Conservation (phyloP, 1,140 invertebrate genomes). For the Drosophila kikkawai region DNA sequence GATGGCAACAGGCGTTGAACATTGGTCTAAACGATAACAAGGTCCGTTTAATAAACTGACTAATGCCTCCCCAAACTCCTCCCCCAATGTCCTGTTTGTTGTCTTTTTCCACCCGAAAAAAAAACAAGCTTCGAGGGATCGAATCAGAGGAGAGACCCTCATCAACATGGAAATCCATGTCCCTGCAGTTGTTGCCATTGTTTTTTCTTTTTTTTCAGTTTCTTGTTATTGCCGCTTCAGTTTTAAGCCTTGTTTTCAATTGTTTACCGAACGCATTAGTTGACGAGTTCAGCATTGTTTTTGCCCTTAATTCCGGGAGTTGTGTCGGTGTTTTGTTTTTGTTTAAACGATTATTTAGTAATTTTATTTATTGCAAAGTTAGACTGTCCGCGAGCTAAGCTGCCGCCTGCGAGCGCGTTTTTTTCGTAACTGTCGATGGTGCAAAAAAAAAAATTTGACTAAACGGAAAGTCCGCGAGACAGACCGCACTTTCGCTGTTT, state of each 20-base stretch:
- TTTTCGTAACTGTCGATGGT: slow-evolving; percentile 66
- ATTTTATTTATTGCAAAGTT: slow-evolving; percentile 42
- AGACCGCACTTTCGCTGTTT: slow-evolving; percentile 55
- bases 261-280: slow-evolving; percentile 73
- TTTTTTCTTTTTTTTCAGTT: slow-evolving; percentile 16
- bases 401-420: slow-evolving; percentile 74
- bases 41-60: slow-evolving; percentile 42
- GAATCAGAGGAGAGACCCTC: slow-evolving; percentile 20
- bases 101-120: slow-evolving; percentile 11
- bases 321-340: slow-evolving; percentile 24
- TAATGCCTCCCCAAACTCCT: background rate
- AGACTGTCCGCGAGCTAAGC: slow-evolving; percentile 37
- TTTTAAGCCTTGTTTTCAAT: slow-evolving; percentile 62
- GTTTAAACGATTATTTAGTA: slow-evolving; percentile 16
- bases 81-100: slow-evolving; percentile 20
- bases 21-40: slow-evolving; percentile 22
- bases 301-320: slow-evolving; percentile 13
- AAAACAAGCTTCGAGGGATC: slow-evolving; percentile 7
- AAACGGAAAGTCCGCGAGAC: slow-evolving; percentile 53
- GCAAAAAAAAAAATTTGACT: slow-evolving; percentile 68
- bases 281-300: slow-evolving; percentile 59
- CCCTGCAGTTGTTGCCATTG: slow-evolving; percentile 18
- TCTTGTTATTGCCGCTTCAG: slow-evolving; percentile 46
- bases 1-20: slow-evolving; percentile 21
- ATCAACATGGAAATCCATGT: slow-evolving; percentile 59